phyloP scores from a whole-genome alignment of 2,113 vertebrate species.

The Pantherophis guttatus region DNA sequence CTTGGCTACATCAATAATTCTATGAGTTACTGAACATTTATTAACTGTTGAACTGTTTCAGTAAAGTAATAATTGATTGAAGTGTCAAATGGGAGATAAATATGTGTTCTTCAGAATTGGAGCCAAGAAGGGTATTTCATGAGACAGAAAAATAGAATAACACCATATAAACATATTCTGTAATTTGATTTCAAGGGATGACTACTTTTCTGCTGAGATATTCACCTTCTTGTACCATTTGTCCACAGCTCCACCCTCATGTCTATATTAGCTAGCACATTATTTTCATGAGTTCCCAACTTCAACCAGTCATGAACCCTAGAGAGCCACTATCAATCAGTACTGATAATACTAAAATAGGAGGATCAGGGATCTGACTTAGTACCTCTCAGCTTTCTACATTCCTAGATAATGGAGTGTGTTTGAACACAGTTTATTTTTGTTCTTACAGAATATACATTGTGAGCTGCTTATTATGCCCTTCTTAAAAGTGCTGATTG shows the following conservation, averaged over 20 bases:
- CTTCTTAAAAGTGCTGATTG: neutral
- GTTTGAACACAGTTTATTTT: neutral
- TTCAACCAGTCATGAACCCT: neutral
- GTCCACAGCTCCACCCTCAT: neutral
- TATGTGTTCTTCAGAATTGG: neutral
- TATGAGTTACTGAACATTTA: neutral
- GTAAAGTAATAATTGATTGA: neutral
- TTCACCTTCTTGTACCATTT: neutral
- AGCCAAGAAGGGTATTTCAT: no score
- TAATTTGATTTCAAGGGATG: neutral
- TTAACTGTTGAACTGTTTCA: neutral
- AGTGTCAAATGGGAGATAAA: slow-evolving; percentile 16
- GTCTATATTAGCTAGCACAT: neutral
- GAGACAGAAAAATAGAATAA: neutral
- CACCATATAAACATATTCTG: neutral
- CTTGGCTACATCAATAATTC: slow-evolving; percentile 24
- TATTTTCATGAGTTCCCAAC: neutral
- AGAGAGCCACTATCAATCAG: neutral
- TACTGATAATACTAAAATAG: neutral
- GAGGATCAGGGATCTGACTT: neutral
- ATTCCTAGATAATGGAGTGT: neutral
- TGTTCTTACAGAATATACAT: neutral
- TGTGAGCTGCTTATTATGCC: neutral
- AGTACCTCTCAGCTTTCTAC: neutral
- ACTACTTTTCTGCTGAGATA: neutral